phyloP scores from a whole-genome alignment of 2,113 vertebrate genomes.

The Symphodus melops region DNA sequence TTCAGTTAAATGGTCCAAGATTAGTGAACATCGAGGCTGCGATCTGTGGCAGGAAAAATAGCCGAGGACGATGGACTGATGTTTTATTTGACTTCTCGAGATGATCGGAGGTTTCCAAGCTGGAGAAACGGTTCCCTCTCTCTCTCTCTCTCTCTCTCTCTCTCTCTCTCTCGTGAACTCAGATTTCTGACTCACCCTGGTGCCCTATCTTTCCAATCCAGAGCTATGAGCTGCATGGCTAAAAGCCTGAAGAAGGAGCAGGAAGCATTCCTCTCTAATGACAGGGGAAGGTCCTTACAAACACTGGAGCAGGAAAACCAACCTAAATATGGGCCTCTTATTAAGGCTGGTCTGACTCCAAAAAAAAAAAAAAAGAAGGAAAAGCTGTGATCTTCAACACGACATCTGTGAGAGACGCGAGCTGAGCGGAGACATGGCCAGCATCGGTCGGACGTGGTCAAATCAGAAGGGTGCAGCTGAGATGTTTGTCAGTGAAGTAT shows the following conservation, averaged over 20 bases:
- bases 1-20: neutral
- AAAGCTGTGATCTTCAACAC: constrained; percentile 48
- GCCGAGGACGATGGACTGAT: constrained; percentile 17
- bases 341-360: constrained; percentile 31
- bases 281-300: constrained; percentile 62
- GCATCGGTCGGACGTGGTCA: neutral
- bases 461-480: constrained; percentile 21
- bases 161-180: neutral
- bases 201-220: constrained; percentile 31
- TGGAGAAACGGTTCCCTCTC: neutral
- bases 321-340: constrained; percentile 53
- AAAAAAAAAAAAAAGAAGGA: neutral
- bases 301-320: constrained; percentile 49
- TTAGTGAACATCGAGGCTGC: constrained; percentile 8
- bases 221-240: constrained; percentile 37
- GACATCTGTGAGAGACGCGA: constrained; percentile 20
- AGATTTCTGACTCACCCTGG: neutral
- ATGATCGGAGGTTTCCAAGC: neutral
- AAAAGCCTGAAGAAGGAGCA: constrained; percentile 36
- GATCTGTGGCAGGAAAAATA: constrained; percentile 37
- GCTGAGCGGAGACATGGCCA: neutral
- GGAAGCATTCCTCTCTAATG: constrained; percentile 76
- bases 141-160: no score
- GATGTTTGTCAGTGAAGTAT: no score
- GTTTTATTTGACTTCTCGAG: neutral